Percentiles rank a stretch among this genome's conserved stretches.
Conservation (phyloP, 2,797 vertebrate species). For the Peromyscus melanophrys region DNA sequence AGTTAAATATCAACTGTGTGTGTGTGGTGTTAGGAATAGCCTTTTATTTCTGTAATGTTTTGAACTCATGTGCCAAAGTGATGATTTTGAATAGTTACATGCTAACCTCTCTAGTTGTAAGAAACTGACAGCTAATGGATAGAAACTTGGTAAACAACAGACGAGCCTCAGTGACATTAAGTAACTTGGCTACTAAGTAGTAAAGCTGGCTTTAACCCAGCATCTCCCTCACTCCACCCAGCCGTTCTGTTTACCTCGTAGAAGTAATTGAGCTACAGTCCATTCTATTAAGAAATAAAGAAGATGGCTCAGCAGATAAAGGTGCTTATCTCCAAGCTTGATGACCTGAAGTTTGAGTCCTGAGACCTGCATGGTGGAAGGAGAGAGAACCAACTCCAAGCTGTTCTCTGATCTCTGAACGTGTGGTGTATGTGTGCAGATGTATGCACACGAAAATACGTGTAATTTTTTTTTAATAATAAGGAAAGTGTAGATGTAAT, state of each 20-base stretch:
- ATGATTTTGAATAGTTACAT: slow-evolving; percentile 54
- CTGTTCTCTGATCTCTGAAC: background rate
- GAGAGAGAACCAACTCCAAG: background rate
- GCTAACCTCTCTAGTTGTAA: slow-evolving; percentile 40
- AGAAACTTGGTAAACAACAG: slow-evolving; percentile 42
- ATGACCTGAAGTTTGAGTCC: background rate
- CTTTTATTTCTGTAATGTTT: slow-evolving; percentile 11
- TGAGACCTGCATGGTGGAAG: background rate
- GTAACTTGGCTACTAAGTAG: slow-evolving; percentile 23
- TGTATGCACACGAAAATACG: background rate
- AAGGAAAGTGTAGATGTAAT: background rate
- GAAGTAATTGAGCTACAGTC: background rate
- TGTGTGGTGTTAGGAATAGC: slow-evolving; percentile 19
- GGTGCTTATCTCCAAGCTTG: background rate
- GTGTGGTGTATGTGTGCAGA: no score
- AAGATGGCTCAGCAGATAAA: background rate
- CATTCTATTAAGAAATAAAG: slow-evolving; percentile 18
- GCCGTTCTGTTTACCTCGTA: background rate
- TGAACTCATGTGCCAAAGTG: slow-evolving; percentile 41
- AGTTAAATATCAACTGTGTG: slow-evolving; percentile 45
- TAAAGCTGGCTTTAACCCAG: slow-evolving; percentile 25
- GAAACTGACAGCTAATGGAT: slow-evolving; percentile 11
- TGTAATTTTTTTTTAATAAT: background rate
- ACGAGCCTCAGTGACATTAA: slow-evolving; percentile 4
- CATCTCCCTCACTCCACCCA: background rate